Conservation (phyloP, 2,888 invertebrate species). For the Polymixis lichenea region DNA sequence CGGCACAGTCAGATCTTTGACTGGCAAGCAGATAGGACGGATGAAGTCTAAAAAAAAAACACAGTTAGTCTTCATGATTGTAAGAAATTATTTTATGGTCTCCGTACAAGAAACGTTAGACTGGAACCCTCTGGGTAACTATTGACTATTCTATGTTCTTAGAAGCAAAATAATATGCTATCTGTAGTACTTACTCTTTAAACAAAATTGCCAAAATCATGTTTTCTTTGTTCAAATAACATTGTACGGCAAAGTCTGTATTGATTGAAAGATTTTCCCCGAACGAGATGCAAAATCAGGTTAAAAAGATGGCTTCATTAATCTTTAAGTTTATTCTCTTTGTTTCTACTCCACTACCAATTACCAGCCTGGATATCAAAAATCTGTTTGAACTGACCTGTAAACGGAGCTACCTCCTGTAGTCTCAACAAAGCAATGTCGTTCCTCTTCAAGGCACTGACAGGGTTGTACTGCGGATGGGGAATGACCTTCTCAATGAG, state of each 20-base stretch:
- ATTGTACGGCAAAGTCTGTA: not conserved
- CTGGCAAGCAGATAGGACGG: slow-evolving; percentile 61
- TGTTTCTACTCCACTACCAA: not conserved
- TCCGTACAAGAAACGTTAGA: not conserved
- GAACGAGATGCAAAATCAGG: not conserved
- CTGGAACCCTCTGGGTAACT: not conserved
- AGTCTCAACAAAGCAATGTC: slow-evolving; percentile 89
- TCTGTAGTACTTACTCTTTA: not conserved
- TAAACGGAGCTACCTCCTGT: slow-evolving; percentile 63
- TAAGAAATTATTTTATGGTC: not conserved
- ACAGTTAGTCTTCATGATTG: not conserved
- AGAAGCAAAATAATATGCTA: slow-evolving; percentile 1
- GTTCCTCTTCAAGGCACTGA: slow-evolving; percentile 62
- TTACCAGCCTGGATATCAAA: not conserved
- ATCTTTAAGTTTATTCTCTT: not conserved
- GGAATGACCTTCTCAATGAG: slow-evolving; percentile 78
- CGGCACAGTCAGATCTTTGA: slow-evolving; percentile 50
- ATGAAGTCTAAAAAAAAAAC: slow-evolving; percentile 59
- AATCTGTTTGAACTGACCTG: slow-evolving; percentile 47
- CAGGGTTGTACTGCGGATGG: slow-evolving; percentile 81
- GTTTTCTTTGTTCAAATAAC: not conserved
- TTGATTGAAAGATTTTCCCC: not conserved
- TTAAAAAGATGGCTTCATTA: not conserved
- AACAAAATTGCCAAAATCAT: not conserved
- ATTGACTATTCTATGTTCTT: not conserved